Percentiles rank a stretch among this genome's conserved stretches.
Conservation (phyloP, 2,113 vertebrate species). For the Dolichallabes microphthalmus region DNA sequence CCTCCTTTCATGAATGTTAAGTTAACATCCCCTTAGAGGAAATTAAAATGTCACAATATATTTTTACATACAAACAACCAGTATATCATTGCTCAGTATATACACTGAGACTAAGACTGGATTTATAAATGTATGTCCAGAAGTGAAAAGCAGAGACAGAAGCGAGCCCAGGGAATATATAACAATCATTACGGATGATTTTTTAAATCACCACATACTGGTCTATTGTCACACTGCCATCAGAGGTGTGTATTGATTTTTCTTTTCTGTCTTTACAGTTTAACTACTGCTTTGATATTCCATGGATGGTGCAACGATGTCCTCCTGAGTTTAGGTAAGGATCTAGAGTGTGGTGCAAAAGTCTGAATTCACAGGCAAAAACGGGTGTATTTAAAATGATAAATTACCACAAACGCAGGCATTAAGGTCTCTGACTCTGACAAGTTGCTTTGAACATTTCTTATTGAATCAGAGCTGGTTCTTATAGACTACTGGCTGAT, state of each 20-base stretch:
- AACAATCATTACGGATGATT: not conserved
- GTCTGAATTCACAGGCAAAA: no score
- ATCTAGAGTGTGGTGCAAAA: no score
- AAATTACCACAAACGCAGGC: no score
- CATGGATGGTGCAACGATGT: conserved; percentile 90
- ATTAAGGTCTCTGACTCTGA: no score
- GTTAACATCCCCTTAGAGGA: not conserved
- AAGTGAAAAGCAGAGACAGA: not conserved
- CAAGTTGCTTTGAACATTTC: no score
- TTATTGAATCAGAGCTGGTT: no score
- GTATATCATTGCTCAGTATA: no score
- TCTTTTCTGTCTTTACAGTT: conserved; percentile 73
- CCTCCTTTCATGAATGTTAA: not conserved
- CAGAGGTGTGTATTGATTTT: not conserved
- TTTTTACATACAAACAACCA: not conserved
- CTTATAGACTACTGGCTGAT: no score
- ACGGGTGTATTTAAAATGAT: no score
- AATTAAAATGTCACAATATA: no score
- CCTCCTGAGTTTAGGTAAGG: conserved; percentile 87
- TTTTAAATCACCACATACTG: not conserved
- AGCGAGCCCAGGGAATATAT: not conserved
- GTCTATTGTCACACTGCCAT: not conserved
- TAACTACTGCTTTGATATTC: conserved; percentile 96
- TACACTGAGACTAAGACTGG: no score
- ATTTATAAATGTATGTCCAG: not conserved